Evolutionary conservation across 2,888 invertebrate genomes (phyloP), one percentile per base, ranked within the genome.

Genomic region (Parapristionchus giblindavisi): DNA sequence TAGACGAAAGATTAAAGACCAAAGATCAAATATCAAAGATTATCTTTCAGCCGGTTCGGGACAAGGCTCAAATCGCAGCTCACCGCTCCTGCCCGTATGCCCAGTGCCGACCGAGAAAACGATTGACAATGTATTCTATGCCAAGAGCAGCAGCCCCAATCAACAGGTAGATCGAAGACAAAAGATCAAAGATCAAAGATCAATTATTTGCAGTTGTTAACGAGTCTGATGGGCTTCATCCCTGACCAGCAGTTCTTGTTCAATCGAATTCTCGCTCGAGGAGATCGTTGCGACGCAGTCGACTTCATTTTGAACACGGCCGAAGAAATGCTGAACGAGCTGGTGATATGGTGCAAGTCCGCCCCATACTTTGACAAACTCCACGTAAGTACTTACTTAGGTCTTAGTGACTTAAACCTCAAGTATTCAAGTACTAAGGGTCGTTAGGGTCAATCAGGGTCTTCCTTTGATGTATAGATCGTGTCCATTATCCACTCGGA

Each of bases 101-200:
- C 83, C 86, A 51, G 68, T 85, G 32, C 87, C 87, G 29, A 86
- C 86, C 0, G 85, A 85, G 71, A 84, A 85, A 61, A 81, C 85
- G 0, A 85, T 87, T 32, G 85, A 85, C 60, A 77, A 78, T 51
- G 79, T 77, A 1, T 85, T 83, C 76, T 86, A 85, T 77, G 27
- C 68, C 34, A 68, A 68, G 63, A 65, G 36, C 43, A 4, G 5
- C 8, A 17, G 11, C 17, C 43, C 43, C 43, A 8, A 14, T 17
- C 63, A 65, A 8, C 40, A 65, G 27, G 63, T 65, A 32, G 48
- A 43, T 65, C 27, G 24, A 56, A 1, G 14, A 3, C 3, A 3
- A 32, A 34, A 29, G 32, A 11, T 0, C 34, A 60, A 34, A 60
- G 60, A 60, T 34, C 60, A 34, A 34, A 60, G n/a, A 21, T 11